Base-by-base conservation (phyloP, 2,113 vertebrate species). In the Australoheros scitulus region DNA sequence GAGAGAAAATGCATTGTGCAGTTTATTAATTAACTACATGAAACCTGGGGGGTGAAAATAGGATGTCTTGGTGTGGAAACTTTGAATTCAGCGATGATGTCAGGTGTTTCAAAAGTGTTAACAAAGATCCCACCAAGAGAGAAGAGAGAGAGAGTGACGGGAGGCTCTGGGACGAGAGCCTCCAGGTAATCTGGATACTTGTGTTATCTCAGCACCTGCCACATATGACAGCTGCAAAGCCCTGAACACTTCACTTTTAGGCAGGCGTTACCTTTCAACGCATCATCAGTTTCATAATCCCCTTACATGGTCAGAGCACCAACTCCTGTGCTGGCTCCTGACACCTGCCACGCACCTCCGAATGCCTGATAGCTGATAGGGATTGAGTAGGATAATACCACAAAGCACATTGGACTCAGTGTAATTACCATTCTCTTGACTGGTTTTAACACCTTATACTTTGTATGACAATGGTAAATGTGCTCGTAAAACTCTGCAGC, bases 261-360 rank as follows among this genome's bases (percentile, higher is more conserved):
- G 92, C 94, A 92, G 89, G 87, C 91, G 91, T 89, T 93, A 92
- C 91, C 92, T 94, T 95, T 94, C 91, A 94, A 88, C 90, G 81
- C 92, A 92, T 95, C 95, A 96, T 95, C 95, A 95, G 84, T 94
- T 94, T 94, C 88, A 89, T 93, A 95, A 95, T 95, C 94, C 94
- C 92, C 92, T 94, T 94, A 94, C 91, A 91, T 91, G 93, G 93
- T 92, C 93, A 93, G 86, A 94, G 92, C 75, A 7, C 64, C 83
- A 84, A 82, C 90, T 91, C 83, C 81, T 79, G 74, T 17, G 57
- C 88, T 24, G 59, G 78, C 91, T 91, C 88, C 92, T 90, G 92
- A 91, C 91, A 90, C 89, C 87, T 88, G 84, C 88, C 85, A 65
- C 91, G 86, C 77, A 88, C 82, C 84, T 83, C 80, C 14, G 24